These are phyloP conservation scores for Galleria mellonella DNA, from an alignment of 1,140 invertebrate species.

Conservation along the genomic window DNA sequence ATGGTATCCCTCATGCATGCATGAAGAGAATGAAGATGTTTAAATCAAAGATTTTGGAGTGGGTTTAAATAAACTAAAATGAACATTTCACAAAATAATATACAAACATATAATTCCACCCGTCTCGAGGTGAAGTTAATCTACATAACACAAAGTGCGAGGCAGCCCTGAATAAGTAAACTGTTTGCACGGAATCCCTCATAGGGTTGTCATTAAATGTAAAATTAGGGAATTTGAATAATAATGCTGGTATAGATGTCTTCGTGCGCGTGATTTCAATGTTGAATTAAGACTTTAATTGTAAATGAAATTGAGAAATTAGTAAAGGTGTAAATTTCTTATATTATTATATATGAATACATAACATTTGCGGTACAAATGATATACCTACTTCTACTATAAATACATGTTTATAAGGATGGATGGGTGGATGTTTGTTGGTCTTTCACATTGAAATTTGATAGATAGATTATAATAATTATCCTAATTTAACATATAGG, in stretches of 20 bases:
- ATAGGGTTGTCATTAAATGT: slow-evolving; percentile 2
- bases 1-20: too few species aligned
- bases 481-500: too few species aligned
- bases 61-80: slow-evolving; percentile 8
- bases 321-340: too few species aligned
- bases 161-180: slow-evolving; percentile 18
- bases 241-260: slow-evolving; percentile 10
- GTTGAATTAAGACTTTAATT: slow-evolving; percentile 9
- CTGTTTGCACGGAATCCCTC: not conserved
- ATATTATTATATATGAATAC: too few species aligned
- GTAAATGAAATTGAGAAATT: not conserved
- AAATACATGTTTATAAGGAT: too few species aligned
- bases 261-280: slow-evolving; percentile 8
- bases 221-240: slow-evolving; percentile 19
- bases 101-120: too few species aligned
- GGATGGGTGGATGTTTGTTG: too few species aligned
- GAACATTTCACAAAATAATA: not conserved
- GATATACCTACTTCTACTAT: too few species aligned
- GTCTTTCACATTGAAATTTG: too few species aligned
- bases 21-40: too few species aligned
- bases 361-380: too few species aligned
- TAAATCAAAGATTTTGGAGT: slow-evolving; percentile 1
- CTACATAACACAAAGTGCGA: slow-evolving; percentile 13
- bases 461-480: too few species aligned
- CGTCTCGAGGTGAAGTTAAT: slow-evolving; percentile 10